Evolutionary conservation across 2,888 invertebrate genomes (phyloP), one percentile per base, ranked within the genome.

Genomic region (Caenorhabditis sulstoni): DNA sequence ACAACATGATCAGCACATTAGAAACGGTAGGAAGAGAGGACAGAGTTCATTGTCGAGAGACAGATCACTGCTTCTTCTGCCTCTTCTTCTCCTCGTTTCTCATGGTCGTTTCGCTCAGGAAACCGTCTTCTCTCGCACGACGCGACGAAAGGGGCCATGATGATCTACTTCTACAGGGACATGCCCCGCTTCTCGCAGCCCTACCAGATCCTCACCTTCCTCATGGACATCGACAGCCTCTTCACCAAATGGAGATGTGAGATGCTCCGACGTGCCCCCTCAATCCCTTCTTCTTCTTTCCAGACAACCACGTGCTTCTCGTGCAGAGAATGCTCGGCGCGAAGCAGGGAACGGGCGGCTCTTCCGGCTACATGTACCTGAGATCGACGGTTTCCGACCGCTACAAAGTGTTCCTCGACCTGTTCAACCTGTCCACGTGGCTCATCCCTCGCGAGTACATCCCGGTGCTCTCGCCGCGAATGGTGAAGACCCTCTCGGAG

Each of bases 181-280:
- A 96, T 97, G 92, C 97, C 97, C 0, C 93, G 97, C 55, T 99
- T 99, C 92, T 96, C 96, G 87, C 97, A 97, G 91, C 98, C 98
- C 0, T 97, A 97, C 92, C 97, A 97, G 91, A 93, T 99, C 80
- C 92, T 99, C 14, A 95, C 94, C 0, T 93, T 96, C 14, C 93
- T 99, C 29, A 97, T 97, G 95, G 98, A 99, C 90, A 96, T 99
- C 64, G 99, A 99, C 92, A 96, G 97, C 0, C 93, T 97, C 73
- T 95, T 99, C 90, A 98, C 97, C 47, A 99, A 99, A 92, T 99
- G 99, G 99, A 93, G 99, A 91, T 97, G 98, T 98, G n/a, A 16
- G 35, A 55, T 14, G 8, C 29, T n/a, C 5, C 12, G 12, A 12
- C 11, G 37, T 35, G 5, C 23, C 5, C 22, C 1, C 11, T 41